A percentile compares a stretch with the other conserved stretches of the same genome.
phyloP scores from a whole-genome alignment of 2,888 invertebrate genomes.

The Nomada lathburiana region DNA sequence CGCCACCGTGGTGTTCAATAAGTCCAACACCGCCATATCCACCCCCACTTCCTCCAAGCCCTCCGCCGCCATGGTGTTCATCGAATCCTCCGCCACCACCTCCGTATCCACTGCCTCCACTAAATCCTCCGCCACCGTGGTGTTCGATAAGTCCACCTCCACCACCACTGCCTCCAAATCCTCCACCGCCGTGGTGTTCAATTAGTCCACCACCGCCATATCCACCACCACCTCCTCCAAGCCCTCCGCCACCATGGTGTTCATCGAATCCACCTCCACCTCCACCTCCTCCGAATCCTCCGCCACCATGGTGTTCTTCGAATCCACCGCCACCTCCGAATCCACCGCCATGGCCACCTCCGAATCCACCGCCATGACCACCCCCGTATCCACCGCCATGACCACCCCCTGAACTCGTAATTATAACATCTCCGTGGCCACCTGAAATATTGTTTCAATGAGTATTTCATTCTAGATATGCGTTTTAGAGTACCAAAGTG shows the following conservation, averaged over 20 bases:
- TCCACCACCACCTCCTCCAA: slow-evolving; percentile 53
- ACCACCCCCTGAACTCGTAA: slow-evolving; percentile 13
- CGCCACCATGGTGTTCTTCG: slow-evolving; percentile 54
- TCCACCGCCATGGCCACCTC: slow-evolving; percentile 53
- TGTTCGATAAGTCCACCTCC: slow-evolving; percentile 52
- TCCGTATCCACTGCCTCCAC: slow-evolving; percentile 42
- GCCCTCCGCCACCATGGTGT: slow-evolving; percentile 61
- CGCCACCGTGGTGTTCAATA: slow-evolving; percentile 56
- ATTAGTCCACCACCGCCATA: slow-evolving; percentile 45
- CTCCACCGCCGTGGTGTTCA: slow-evolving; percentile 60
- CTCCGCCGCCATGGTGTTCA: slow-evolving; percentile 24
- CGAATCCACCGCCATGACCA: slow-evolving; percentile 21
- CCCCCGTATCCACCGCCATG: slow-evolving; percentile 26
- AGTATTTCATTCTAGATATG: background rate
- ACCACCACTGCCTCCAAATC: slow-evolving; percentile 46
- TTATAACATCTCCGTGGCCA: slow-evolving; percentile 24
- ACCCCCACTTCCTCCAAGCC: slow-evolving; percentile 41
- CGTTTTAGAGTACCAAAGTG: background rate
- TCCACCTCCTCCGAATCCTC: slow-evolving; percentile 49
- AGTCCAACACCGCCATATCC: slow-evolving; percentile 44
- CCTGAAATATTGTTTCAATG: slow-evolving; percentile 5
- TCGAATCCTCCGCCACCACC: slow-evolving; percentile 42
- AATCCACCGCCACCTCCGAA: slow-evolving; percentile 49
- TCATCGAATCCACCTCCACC: slow-evolving; percentile 22
- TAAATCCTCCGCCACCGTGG: slow-evolving; percentile 54